Percentiles rank a stretch among this genome's conserved stretches.
Conservation (phyloP, 2,888 invertebrate genomes). For the Ormyrus labotus region DNA sequence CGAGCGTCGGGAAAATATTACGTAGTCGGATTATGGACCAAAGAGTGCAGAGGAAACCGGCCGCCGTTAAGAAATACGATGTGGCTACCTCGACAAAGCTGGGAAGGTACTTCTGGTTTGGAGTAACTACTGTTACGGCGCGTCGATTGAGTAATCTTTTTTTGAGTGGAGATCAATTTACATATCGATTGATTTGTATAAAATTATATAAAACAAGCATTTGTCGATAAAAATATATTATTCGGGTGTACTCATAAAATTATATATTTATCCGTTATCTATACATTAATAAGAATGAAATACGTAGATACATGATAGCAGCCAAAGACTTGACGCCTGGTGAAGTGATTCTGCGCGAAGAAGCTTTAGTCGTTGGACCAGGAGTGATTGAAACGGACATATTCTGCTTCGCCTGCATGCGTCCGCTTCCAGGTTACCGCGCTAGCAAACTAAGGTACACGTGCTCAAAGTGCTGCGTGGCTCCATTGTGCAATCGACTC, state of each 20-base stretch:
- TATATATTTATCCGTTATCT: no score
- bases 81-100: constrained; percentile 64
- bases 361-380: constrained; percentile 86
- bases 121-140: no score
- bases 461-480: constrained; percentile 70
- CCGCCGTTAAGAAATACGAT: constrained; percentile 62
- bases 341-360: constrained; percentile 84
- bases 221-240: no score
- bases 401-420: constrained; percentile 70
- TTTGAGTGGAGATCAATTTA: no score
- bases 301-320: constrained; percentile 81
- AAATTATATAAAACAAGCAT: no score
- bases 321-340: constrained; percentile 82
- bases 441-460: constrained; percentile 48
- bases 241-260: no score
- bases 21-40: constrained; percentile 22
- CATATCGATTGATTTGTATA: no score
- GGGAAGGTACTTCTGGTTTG: constrained; percentile 64
- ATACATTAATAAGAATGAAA: constrained; percentile 2
- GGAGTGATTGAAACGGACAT: constrained; percentile 58
- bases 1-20: neutral
- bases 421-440: constrained; percentile 56
- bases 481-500: constrained; percentile 69
- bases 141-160: no score
- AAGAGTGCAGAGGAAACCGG: neutral